Percentiles rank a stretch among this genome's conserved stretches.
Conservation (phyloP, 2,113 vertebrate genomes). For the Anoplopoma fimbria region DNA sequence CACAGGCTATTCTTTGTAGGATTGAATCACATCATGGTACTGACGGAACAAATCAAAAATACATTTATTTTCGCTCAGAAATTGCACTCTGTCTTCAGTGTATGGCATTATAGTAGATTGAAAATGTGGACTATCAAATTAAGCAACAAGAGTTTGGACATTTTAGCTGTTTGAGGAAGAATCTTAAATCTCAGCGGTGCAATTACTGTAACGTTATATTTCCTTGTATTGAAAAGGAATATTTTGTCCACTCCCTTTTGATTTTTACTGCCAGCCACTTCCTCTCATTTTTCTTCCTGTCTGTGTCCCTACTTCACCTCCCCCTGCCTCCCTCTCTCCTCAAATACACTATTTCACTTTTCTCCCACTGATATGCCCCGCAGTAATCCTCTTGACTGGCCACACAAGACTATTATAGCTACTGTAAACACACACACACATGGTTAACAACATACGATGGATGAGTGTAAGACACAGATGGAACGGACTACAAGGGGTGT, state of each 20-base stretch:
- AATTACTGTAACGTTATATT: neutral
- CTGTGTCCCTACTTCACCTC: slow-evolving; percentile 16
- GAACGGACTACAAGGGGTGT: slow-evolving; percentile 5
- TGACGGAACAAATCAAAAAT: slow-evolving; percentile 4
- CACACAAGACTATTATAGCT: slow-evolving; percentile 5
- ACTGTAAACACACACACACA: slow-evolving; percentile 18
- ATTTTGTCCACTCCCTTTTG: neutral
- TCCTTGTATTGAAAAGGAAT: neutral
- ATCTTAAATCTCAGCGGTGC: slow-evolving; percentile 2
- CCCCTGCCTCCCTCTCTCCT: neutral
- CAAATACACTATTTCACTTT: slow-evolving; percentile 7
- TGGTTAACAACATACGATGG: neutral
- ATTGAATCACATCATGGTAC: neutral
- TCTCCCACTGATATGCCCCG: slow-evolving; percentile 18
- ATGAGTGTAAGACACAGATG: slow-evolving; percentile 31
- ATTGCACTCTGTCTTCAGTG: neutral
- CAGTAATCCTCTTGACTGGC: slow-evolving; percentile 46
- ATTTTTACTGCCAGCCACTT: slow-evolving; percentile 17
- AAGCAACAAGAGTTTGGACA: neutral
- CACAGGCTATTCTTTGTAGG: neutral
- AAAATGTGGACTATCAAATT: neutral
- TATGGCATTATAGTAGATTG: neutral
- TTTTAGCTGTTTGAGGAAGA: neutral
- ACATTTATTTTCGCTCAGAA: slow-evolving; percentile 3
- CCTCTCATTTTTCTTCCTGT: neutral